Evolutionary conservation across 2,888 invertebrate species (phyloP).

Genomic region (Ramazzottius varieornatus): DNA sequence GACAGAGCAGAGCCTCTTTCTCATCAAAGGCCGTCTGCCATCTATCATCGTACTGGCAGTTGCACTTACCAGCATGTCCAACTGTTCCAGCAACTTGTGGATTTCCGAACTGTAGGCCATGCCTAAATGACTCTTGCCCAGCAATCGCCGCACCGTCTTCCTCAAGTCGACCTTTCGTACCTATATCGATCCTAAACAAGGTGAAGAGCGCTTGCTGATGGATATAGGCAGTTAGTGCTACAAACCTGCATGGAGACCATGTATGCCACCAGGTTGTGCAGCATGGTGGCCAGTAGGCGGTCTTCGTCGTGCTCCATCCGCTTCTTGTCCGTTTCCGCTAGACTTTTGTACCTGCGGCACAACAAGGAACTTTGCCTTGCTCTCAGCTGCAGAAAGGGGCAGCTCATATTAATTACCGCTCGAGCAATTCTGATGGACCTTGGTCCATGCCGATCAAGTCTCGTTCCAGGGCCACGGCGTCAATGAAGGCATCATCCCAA

Average conservation of each 20-base stretch:
- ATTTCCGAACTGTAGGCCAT: constrained; percentile 89
- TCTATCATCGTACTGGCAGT: no score
- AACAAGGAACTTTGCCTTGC: neutral
- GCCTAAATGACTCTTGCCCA: constrained; percentile 96
- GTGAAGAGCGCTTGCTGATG: neutral
- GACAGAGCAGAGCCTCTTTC: no score
- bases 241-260: constrained; percentile 72
- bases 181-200: no score
- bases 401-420: constrained; percentile 30
- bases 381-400: neutral
- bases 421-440: constrained; percentile 96
- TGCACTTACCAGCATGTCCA: constrained; percentile 69
- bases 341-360: neutral
- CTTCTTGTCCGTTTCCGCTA: constrained; percentile 31
- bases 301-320: constrained; percentile 94
- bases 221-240: constrained; percentile 33
- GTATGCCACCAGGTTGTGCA: constrained; percentile 84
- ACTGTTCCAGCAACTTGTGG: constrained; percentile 75
- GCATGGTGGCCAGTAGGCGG: constrained; percentile 64
- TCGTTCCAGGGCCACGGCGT: constrained; percentile 83
- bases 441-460: constrained; percentile 99
- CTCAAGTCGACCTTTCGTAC: constrained; percentile 30
- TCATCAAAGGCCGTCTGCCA: no score
- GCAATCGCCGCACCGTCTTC: constrained; percentile 58
- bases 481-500: constrained; percentile 96